Base-by-base conservation (phyloP, 1,140 invertebrate genomes). In the Drosophila leontia region DNA sequence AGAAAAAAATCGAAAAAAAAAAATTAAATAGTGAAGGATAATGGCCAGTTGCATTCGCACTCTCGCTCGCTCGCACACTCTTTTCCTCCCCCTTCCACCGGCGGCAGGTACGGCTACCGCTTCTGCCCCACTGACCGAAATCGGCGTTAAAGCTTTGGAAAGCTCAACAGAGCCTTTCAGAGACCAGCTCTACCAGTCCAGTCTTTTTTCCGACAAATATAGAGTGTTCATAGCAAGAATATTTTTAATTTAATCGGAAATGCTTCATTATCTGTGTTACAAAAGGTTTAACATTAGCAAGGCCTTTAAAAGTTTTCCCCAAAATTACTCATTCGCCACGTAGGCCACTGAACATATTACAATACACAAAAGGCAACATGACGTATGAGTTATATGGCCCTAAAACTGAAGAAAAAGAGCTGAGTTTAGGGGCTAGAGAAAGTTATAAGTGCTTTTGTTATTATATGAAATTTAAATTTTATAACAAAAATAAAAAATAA, bases 111-210 rank as follows among this genome's bases (percentile, higher is more conserved):
- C 41, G 19, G 17, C 41, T 35, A 37, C 41, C 15, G 55, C 48
- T 42, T 59, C n/a, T 79, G 75, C 32, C 80, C 63, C 72, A 87
- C 35, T 87, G 77, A 88, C 83, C 80, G 72, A 71, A 86, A 86
- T 78, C 55, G 26, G 26, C 35, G 26, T 17, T 68, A 34, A 70
- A 81, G 74, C 71, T 75, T 67, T 45, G 62, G 17, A 68, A 48
- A 70, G 67, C 67, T 70, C 11, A 11, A 9, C 37, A 78, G 60
- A 74, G 56, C 39, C 75, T 58, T 17, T 60, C 13, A 23, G 17
- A 60, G 55, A 42, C 2, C 37, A 62, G 45, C 23, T 32, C 59
- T 51, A 61, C 3, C 45, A 50, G 19, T 0, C 60, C 12, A 34
- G 39, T 12, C 3, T 34, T 70, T 53, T 23, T 34, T 59, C 12